Evolutionary conservation across 2,113 vertebrate genomes (phyloP), one percentile per base, ranked within the genome.

Genomic region (Pygoscelis antarcticus): DNA sequence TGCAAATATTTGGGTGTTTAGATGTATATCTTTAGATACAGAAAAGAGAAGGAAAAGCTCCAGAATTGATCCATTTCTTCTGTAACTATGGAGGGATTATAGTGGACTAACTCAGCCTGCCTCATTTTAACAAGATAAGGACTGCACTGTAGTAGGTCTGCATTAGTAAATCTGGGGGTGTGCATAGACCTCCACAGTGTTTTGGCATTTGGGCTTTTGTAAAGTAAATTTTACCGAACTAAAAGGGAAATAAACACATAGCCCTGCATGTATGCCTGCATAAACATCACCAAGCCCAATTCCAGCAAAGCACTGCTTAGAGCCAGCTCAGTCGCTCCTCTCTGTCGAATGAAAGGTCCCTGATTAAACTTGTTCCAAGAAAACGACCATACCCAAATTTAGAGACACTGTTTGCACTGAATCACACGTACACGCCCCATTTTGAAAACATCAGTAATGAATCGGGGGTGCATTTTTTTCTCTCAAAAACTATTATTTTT

Each of bases 81-180:
- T 44, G 27, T 86, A 76, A 75, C 38, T 82, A 87, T 69, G 68
- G 51, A 36, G 89, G 94, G 85, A 94, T 94, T 86, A 87, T 4
- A 84, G 76, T 15, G 25, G 49, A 62, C 38, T 75, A 58, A 77
- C 90, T 81, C 69, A 64, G 82, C 49, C 93, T 93, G 68, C 46
- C 87, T 89, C 70, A 85, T 96, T 92, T 79, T 87, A 93, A 83
- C 64, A 74, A 96, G 95, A 94, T 88, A 74, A 93, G 75, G 70
- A 46, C 72, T 55, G n/a, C 32, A 4, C 44, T 55, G 47, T 70
- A 36, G 55, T 19, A 77, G 38, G 57, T 90, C 61, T 72, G 49
- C 47, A 9, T 52, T 57, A 30, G 68, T 57, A 26, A 60, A 71
- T n/a, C 47, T 40, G 32, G 12, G 44, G 60, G 52, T 10, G 49